These are phyloP conservation scores for Acleris laterana DNA, from an alignment of 2,888 invertebrate genomes.

Conservation along the genomic window DNA sequence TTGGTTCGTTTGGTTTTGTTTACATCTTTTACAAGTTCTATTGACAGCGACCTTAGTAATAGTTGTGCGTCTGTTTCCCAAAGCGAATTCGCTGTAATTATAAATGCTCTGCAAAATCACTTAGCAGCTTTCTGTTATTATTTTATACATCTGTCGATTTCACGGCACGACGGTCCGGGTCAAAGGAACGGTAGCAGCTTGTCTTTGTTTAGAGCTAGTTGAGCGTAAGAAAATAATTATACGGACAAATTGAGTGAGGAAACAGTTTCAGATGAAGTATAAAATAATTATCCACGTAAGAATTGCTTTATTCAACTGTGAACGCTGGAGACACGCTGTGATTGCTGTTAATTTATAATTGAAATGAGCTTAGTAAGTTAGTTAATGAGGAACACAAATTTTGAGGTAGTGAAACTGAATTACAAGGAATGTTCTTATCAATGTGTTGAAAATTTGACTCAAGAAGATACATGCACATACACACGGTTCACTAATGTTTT, in stretches of 20 bases:
- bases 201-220: conserved; percentile 67
- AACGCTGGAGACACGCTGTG: conserved; percentile 23
- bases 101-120: conserved; percentile 20
- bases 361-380: not conserved
- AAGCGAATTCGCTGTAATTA: not conserved
- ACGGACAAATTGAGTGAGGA: conserved; percentile 57
- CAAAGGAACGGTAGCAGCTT: conserved; percentile 57
- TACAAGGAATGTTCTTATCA: not conserved
- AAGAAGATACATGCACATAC: no score
- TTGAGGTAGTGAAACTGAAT: not conserved
- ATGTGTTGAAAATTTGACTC: no score
- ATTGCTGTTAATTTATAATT: conserved; percentile 20
- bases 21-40: no score
- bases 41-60: no score
- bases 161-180: conserved; percentile 62
- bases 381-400: not conserved
- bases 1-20: no score
- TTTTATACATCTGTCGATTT: conserved; percentile 72
- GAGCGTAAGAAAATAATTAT: conserved; percentile 75
- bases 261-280: conserved; percentile 49
- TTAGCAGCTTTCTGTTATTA: conserved; percentile 63
- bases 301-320: conserved; percentile 31
- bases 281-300: conserved; percentile 39
- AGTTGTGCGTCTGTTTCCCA: not conserved
- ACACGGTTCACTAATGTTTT: no score